A percentile compares a stretch with the other conserved stretches of the same genome.
Conservation (phyloP, 1,140 invertebrate species). For the Bicyclus anynana region DNA sequence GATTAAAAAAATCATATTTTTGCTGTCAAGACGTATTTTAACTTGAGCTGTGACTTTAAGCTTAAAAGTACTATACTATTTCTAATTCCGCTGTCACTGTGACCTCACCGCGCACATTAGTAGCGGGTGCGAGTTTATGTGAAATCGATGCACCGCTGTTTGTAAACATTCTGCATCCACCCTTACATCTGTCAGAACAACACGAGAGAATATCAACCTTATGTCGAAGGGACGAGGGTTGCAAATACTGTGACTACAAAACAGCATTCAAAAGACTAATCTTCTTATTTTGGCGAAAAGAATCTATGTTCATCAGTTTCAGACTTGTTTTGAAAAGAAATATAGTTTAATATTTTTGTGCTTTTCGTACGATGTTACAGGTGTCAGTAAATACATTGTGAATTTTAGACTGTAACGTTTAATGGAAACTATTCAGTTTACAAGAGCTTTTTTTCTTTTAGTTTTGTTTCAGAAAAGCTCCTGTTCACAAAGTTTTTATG, state of each 20-base stretch:
- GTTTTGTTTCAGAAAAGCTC: too few relatives aligned
- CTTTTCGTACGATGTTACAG: too few relatives aligned
- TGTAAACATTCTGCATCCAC: constrained; percentile 60
- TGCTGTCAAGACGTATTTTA: too few relatives aligned
- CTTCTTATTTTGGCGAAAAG: constrained; percentile 21
- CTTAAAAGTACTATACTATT: neutral
- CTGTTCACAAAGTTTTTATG: too few relatives aligned
- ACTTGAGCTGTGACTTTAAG: too few relatives aligned
- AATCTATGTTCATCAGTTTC: neutral
- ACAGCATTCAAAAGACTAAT: constrained; percentile 21
- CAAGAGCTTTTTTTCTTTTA: too few relatives aligned
- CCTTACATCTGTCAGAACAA: constrained; percentile 35
- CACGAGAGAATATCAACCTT: constrained; percentile 26
- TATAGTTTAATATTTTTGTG: too few relatives aligned
- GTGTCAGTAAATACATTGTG: too few relatives aligned
- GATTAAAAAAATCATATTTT: too few relatives aligned
- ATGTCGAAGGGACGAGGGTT: constrained; percentile 1
- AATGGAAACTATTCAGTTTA: too few relatives aligned
- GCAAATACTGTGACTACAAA: neutral
- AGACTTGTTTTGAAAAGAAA: neutral
- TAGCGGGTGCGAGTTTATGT: constrained; percentile 58
- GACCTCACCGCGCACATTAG: constrained; percentile 1
- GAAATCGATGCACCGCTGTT: constrained; percentile 73
- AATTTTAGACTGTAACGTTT: too few relatives aligned
- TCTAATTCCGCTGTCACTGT: constrained; percentile 1